Evolutionary conservation across 2,888 invertebrate genomes (phyloP), one percentile per base, ranked within the genome.

Genomic region (Rhopalosiphum nymphaeae): DNA sequence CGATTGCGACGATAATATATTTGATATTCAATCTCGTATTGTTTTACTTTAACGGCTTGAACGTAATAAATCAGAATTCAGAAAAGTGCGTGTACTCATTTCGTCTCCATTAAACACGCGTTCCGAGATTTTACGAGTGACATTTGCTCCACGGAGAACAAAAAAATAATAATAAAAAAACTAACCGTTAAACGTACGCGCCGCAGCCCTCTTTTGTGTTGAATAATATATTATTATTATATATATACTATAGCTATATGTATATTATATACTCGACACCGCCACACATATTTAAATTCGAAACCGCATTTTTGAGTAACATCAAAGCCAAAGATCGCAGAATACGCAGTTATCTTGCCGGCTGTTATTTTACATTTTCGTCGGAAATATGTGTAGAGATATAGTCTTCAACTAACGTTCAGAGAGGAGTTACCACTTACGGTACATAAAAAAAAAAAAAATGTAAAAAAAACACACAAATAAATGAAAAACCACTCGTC

Each of bases 281-380:
- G 56, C 49, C 56, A 36, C 88, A 88, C 53, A 89, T 56, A 89
- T 89, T 89, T 89, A 89, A 89, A 89, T 89, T 89, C 26, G 42
- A 53, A 56, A 26, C 56, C 16, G n/a, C 36, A 53, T 89, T 42
- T 89, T 53, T 56, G 56, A 53, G 26, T 5, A 36, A n/a, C 88
- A 89, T 89, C 56, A 89, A 89, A 89, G 88, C 53, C 42, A 56
- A 36, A 56, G 36, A 53, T 56, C 13, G 42, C 53, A 56, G 53
- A 78, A 78, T 36, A 36, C 78, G 9, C 21, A 36, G 88, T 89
- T 56, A 2, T 56, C 56, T 89, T 49, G 56, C 56, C 88, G 42
- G 56, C 42, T 89, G 53, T 56, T 88, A 56, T 36, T 88, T 88
- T 25, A 36, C 26, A 88, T 88, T 88, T n/a, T 88, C 53, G 10